Evolutionary conservation across 2,888 invertebrate species (phyloP), one percentile per base, ranked within the genome.

Genomic region (Lamproptera curius): DNA sequence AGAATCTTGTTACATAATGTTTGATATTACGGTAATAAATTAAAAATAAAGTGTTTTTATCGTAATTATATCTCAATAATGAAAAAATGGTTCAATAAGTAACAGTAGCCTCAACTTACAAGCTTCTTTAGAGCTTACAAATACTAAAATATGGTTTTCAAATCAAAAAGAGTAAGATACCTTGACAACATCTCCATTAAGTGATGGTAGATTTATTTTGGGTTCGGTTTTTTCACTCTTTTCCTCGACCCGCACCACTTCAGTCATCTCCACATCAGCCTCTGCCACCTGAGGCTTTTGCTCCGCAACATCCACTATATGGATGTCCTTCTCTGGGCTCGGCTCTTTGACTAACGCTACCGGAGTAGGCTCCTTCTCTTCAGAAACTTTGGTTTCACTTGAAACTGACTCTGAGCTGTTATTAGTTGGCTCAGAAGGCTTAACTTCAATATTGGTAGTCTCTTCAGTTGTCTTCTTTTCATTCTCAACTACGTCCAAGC

Each of bases 131-230:
- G n/a, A n/a, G n/a, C n/a, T n/a, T n/a, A n/a, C n/a, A n/a, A n/a
- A n/a, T n/a, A n/a, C 41, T 14, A 31, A 17, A 23, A 44, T 31
- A 9, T 34, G 6, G 14, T 14, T 9, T n/a, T 15, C 16, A 35
- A 26, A 31, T 13, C 37, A 43, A 11, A 23, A 23, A 4, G 4
- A 6, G 8, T 23, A 4, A 34, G 37, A 57, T 66, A 79, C 82
- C 77, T 84, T 86, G 43, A 58, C 44, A 44, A 84, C 59, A 62
- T 86, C 85, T 50, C 86, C 86, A 68, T 86, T 86, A 51, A 84
- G 61, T 13, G 84, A 67, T 46, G 69, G 70, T 36, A 63, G 53
- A 54, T 67, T 73, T 34, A 66, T 52, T 53, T 74, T 81, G 1
- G 56, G 48, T 46, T 75, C 72, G 17, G 58, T 52, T 59, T 73